Base-by-base conservation (phyloP, 2,797 vertebrate species). In the Falco columbarius region DNA sequence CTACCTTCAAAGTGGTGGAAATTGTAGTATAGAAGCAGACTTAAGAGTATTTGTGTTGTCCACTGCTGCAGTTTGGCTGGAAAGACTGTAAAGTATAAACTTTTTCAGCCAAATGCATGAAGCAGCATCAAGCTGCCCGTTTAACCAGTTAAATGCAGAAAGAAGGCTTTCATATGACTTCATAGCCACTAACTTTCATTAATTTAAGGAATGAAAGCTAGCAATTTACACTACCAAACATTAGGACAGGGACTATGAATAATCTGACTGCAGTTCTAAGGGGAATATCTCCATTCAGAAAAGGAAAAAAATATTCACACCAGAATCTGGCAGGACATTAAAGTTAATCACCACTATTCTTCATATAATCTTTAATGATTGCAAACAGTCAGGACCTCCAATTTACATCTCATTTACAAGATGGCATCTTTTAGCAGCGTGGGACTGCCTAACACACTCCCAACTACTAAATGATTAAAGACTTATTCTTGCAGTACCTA, bases 371-470 rank as follows among this genome's bases (percentile, higher is more conserved):
- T 96, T 96, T 96, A 96, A 97, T 93, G 93, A 92, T 90, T 86
- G 77, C 61, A 94, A 97, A 95, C 77, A 95, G 94, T 83, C 86
- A 92, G n/a, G 92, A 95, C 83, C 83, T 96, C 61, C 71, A 97
- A 95, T 96, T 96, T 95, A 76, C 93, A 95, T 93, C 95, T 95
- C 86, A 93, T 97, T 97, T 95, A 89, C 90, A 94, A 94, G 83
- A 95, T 74, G 88, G 59, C 44, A 92, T 84, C 56, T 90, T 89
- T 90, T 87, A 95, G 34, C 94, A 93, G 67, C 94, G 44, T 94
- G 97, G 49, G 91, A 74, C 81, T 90, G 95, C 61, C 77, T 91
- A 87, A 70, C 74, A 92, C 0, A 1, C 56, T 95, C 83, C 93
- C 77, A 92, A 71, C 67, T 80, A 61, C 30, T 89, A 80, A 93